Evolutionary conservation across 2,113 vertebrate genomes (phyloP), one percentile per base, ranked within the genome.

Genomic region (Galbula dea): DNA sequence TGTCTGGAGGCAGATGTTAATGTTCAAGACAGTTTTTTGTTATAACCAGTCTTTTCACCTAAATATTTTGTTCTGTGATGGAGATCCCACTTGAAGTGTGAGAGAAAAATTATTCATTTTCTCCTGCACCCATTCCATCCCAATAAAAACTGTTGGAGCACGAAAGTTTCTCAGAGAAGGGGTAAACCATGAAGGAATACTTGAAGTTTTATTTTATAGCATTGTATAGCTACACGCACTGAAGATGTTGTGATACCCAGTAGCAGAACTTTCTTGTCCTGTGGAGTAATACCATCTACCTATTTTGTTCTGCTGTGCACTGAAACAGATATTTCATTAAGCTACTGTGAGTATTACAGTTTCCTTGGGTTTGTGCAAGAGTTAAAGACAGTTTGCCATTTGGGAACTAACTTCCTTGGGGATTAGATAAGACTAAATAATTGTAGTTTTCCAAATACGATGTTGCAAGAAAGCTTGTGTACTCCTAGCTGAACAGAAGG

Each of bases 401-500:
- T 80, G 93, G 66, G 39, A 93, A 29, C 1, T 6, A 52, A 21
- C 10, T 77, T 89, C 34, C 54, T 69, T 66, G 26, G 62, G 51
- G 51, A 86, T 46, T 90, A 72, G 49, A 46, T 74, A 76, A 27
- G 61, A 36, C 27, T 83, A 71, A 77, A 46, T 84, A 75, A 57
- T 41, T 2, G 3, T 41, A 43, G 30, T 74, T 34, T 83, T 94
- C 34, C 65, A 88, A 67, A 79, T 71, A 57, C 3, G 83, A 72
- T 83, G 55, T 62, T 89, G 54, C 59, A 41, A 80, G 67, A 48
- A 93, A 81, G 54, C 23, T 13, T 93, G 61, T 52, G 20, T 63
- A 73, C 52, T 95, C 83, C 61, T 55, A 79, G 34, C 23, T 69
- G 84, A 88, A 89, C 51, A 93, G 84, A 94, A 92, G 72, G 79